Percentiles rank a stretch among this genome's conserved stretches.
phyloP scores from a whole-genome alignment of 2,113 vertebrate genomes.

The Xiphophorus couchianus region DNA sequence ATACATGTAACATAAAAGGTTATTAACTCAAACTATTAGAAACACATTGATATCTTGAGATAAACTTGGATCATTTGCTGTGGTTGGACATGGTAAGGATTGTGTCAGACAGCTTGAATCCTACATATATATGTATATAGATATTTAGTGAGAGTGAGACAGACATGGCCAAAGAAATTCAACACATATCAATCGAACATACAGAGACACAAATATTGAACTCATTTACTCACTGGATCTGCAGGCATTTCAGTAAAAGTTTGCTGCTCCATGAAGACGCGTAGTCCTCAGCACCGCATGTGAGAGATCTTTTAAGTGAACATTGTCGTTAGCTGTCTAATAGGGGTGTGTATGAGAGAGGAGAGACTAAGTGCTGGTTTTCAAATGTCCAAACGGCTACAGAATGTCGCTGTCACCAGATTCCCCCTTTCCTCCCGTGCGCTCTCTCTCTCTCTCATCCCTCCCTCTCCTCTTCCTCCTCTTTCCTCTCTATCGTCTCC shows the following conservation, averaged over 20 bases:
- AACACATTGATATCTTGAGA: not conserved
- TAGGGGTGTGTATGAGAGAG: constrained; percentile 5
- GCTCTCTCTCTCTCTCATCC: constrained; percentile 32
- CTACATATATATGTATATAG: not conserved
- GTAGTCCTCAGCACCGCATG: constrained; percentile 70
- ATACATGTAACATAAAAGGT: not conserved
- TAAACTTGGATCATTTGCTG: not conserved
- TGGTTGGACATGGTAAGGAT: not conserved
- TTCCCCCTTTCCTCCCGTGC: constrained; percentile 43
- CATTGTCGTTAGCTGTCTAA: constrained; percentile 68
- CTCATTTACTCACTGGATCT: constrained; percentile 65
- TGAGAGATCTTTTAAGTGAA: constrained; percentile 46
- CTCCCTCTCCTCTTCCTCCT: constrained; percentile 28
- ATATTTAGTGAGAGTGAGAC: not conserved
- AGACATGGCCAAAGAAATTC: not conserved
- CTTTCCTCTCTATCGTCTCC: constrained; percentile 8
- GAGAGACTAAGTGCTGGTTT: constrained; percentile 45
- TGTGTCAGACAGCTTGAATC: constrained; percentile 4
- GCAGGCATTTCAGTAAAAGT: constrained; percentile 80
- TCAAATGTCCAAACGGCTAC: constrained; percentile 51
- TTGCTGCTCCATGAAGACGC: constrained; percentile 87
- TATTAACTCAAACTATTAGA: not conserved
- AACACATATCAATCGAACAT: constrained; percentile 17
- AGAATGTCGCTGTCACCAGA: constrained; percentile 66
- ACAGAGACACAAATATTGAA: not conserved